Evolutionary conservation across 2,797 vertebrate genomes (phyloP).

Genomic region (Nannoperca obscura): DNA sequence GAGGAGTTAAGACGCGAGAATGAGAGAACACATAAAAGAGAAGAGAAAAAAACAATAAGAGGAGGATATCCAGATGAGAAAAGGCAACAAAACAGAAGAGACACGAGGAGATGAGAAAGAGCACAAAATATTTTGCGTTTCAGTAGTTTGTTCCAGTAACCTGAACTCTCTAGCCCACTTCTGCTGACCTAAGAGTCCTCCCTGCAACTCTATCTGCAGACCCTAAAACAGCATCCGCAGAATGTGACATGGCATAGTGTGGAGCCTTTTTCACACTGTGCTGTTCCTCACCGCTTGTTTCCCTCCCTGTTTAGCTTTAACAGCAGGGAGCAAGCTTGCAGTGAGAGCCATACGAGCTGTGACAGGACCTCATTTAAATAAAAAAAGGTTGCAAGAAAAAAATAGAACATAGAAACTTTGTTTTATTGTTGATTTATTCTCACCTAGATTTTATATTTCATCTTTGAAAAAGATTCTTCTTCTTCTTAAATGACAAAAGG

Average conservation of each 20-base stretch:
- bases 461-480: too few relatives aligned
- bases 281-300: conserved; percentile 15
- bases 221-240: conserved; percentile 40
- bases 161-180: conserved; percentile 36
- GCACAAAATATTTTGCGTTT: conserved; percentile 13
- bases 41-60: neutral
- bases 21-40: neutral
- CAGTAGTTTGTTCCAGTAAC: conserved; percentile 40
- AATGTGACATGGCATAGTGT: conserved; percentile 2
- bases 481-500: too few relatives aligned
- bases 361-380: conserved; percentile 34
- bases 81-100: conserved; percentile 1
- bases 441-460: conserved; percentile 25
- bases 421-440: conserved; percentile 6
- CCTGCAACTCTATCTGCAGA: conserved; percentile 42
- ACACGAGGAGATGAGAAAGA: neutral
- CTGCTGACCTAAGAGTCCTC: conserved; percentile 50
- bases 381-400: conserved; percentile 20
- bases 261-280: conserved; percentile 8
- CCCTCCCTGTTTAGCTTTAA: conserved; percentile 13
- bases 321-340: conserved; percentile 46
- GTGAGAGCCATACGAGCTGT: conserved; percentile 6
- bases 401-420: neutral
- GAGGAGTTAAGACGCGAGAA: neutral
- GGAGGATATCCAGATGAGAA: conserved; percentile 1